Base-by-base conservation (phyloP, 2,113 vertebrate species). In the Agelaius phoeniceus region DNA sequence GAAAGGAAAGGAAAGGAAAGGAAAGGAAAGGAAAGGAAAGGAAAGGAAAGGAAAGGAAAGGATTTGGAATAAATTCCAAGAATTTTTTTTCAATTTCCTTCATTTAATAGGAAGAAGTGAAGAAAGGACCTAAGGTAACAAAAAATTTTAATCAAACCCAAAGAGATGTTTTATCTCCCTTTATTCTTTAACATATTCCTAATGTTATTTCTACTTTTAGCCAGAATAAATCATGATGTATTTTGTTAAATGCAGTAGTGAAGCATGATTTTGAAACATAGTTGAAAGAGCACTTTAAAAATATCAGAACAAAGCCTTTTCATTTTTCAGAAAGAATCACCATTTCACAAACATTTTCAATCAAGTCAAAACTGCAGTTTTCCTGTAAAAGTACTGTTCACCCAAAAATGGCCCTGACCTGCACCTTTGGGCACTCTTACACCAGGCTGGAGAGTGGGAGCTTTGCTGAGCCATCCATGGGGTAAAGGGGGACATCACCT, bases 391-490 rank as follows among this genome's bases (percentile, higher is more conserved):
- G 26, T 20, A 28, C n/a, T n/a, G 28, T 24, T 76, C 3, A 0
- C 23, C 41, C 22, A 69, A 35, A 66, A 73, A 54, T 20, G 11
- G 1, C 19, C 17, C 15, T 30, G 44, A 11, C n/a, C 46, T 51
- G 11, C 19, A 31, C 28, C 30, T 30, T 57, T 57, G 6, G 2
- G 35, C 33, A 26, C 6, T 44, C 31, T 28, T 33, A 54, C 0
- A 1, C 8, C 31, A 52, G 31, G 37, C 35, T 73, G 58, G 44
- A 61, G 28, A 52, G 10, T 12, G 0, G 11, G 33, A 84, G 22
- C 9, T 75, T 55, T 78, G 35, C 57, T 81, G 57, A 83, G 24
- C 19, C 6, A 71, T 63, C 27, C 37, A 7, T 0, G 0, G 18
- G 20, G 23, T 20, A 52, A 49, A 2, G 1, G 5, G 19, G 80